A percentile compares a stretch with the other conserved stretches of the same genome.
Evolutionary conservation across 2,888 invertebrate genomes (phyloP).

Genomic region (Limenitis camilla): DNA sequence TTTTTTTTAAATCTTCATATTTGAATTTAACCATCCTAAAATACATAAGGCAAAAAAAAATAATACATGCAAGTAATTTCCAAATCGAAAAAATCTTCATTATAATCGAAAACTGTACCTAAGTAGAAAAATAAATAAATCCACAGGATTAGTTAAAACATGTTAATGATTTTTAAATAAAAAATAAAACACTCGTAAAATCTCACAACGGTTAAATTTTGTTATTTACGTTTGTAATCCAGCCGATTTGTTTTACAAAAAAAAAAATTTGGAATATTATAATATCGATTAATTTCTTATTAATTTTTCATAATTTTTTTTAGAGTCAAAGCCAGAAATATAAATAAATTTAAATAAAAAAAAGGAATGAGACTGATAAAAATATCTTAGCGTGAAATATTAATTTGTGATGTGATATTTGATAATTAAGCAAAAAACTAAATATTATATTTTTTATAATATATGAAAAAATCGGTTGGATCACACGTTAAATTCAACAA

Average conservation of each 20-base stretch:
- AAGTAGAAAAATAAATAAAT: neutral
- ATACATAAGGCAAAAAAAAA: neutral
- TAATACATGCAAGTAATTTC: slow-evolving; percentile 1
- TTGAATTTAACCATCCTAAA: too few species aligned
- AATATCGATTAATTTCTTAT: too few species aligned
- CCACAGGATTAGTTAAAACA: slow-evolving; percentile 14
- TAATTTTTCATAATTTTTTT: too few species aligned
- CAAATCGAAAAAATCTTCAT: neutral
- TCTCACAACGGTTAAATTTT: slow-evolving; percentile 16
- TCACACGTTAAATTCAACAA: slow-evolving; percentile 36
- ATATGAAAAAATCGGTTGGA: slow-evolving; percentile 42
- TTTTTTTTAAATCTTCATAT: too few species aligned
- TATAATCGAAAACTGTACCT: neutral
- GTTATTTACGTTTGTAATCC: slow-evolving; percentile 18
- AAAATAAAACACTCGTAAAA: slow-evolving; percentile 15
- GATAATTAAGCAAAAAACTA: neutral
- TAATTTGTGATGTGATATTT: too few species aligned
- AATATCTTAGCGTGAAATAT: too few species aligned
- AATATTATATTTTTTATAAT: neutral
- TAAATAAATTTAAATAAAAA: too few species aligned
- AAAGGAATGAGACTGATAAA: too few species aligned
- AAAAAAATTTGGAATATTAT: neutral
- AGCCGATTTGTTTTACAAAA: slow-evolving; percentile 10
- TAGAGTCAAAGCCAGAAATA: too few species aligned
- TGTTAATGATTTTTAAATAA: slow-evolving; percentile 13